Evolutionary conservation across 2,888 invertebrate genomes (phyloP), one percentile per base, ranked within the genome.

Genomic region (Dynastes grantii): DNA sequence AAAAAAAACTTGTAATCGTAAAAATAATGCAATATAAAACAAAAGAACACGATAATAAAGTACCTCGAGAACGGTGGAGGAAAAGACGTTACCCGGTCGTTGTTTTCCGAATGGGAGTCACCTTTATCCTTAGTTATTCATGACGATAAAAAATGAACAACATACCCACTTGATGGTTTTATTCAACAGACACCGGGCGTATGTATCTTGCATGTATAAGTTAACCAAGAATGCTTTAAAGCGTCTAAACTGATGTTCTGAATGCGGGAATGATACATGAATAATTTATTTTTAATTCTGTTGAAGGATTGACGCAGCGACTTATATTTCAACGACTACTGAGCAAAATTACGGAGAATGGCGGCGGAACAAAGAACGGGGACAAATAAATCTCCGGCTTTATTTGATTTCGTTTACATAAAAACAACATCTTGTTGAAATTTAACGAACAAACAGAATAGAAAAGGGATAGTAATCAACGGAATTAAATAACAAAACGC

Each of bases 221-320:
- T 73, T 73, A 73, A 73, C 61, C 73, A 61, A 73, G 73, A 22
- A 73, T 37, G 61, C 22, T 73, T 73, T 73, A 73, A 73, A 58
- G 73, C 61, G 40, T 73, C 73, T 58, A 73, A 73, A 45, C 73
- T 73, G 73, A 73, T 61, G 73, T 58, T 58, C 58, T 73, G 73
- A 73, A 73, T 61, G 73, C 73, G 73, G 73, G 58, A 73, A 73
- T 40, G 58, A 73, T 58, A 58, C 58, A 58, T 73, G 73, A 73
- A 73, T 73, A 73, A 73, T 73, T 73, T 73, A 73, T 73, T 73
- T 73, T 73, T 73, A 73, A 73, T 73, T 73, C 73, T 61, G 61
- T 61, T 73, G 73, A 73, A 73, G 73, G 73, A 73, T 73, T 73
- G 73, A 73, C 61, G 73, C 73, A 73, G 73, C 16, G 61, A 73